phyloP scores from a whole-genome alignment of 2,888 invertebrate species.

The Torymus tubicola region DNA sequence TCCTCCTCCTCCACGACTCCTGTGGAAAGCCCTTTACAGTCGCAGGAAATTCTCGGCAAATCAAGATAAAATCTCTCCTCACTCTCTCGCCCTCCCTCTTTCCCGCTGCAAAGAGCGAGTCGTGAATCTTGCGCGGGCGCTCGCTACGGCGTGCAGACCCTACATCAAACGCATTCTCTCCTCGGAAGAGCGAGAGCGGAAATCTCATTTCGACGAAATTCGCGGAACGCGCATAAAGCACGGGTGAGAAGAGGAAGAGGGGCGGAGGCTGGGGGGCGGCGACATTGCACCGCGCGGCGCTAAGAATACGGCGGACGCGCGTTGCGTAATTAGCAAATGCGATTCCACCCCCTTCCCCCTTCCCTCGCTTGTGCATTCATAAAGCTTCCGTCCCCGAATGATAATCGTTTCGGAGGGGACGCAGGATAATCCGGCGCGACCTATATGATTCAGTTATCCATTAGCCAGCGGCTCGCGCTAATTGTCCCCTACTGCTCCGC shows the following conservation, averaged over 20 bases:
- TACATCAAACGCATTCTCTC: neutral
- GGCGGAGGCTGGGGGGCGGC: too few species aligned
- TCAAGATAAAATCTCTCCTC: too few species aligned
- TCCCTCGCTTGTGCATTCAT: neutral
- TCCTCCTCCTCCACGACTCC: too few species aligned
- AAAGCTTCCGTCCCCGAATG: too few species aligned
- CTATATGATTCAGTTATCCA: conserved; percentile 11
- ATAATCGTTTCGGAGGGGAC: too few species aligned
- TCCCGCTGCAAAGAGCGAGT: neutral
- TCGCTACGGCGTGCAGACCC: too few species aligned
- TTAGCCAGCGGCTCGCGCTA: conserved; percentile 9
- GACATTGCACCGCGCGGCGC: neutral
- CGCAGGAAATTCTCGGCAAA: too few species aligned
- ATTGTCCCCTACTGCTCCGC: conserved; percentile 11
- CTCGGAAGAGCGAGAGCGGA: neutral
- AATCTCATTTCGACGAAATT: conserved; percentile 27
- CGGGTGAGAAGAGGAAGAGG: neutral
- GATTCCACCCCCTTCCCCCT: neutral
- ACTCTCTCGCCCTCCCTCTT: neutral
- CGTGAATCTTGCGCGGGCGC: neutral
- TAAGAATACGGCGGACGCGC: conserved; percentile 9
- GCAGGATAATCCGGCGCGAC: too few species aligned
- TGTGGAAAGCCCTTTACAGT: too few species aligned
- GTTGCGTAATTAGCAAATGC: conserved; percentile 34
- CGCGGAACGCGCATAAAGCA: conserved; percentile 16